Base-by-base conservation (phyloP, 2,888 invertebrate species). In the Lamellibrachia columna region DNA sequence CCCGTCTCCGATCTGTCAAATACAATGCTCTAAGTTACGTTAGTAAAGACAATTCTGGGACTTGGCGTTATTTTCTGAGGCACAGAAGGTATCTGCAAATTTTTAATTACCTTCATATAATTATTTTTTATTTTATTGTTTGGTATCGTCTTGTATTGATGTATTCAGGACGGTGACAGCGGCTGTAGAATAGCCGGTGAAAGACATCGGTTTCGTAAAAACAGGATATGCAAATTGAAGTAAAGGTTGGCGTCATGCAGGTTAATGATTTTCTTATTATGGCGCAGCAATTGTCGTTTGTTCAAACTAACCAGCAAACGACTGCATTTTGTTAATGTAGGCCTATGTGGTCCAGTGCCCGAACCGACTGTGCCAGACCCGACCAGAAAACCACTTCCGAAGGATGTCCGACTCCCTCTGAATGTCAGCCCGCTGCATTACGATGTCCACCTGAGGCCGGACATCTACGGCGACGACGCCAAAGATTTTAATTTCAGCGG, bases 381-480 rank as follows among this genome's bases (percentile, higher is more conserved):
- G 75, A 75, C 75, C 6, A 75, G 75, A 22, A 75, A 75, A n/a
- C 75, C 75, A 22, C 15, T 75, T 11, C 75, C 75, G 75, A 75
- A 75, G 3, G 75, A 75, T 28, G 52, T 91, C 28, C 91, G 52
- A 52, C 91, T 93, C 40, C 92, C 93, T 8, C 75, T 91, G 90
- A 92, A 92, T 90, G 53, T 93, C 52, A 53, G 91, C 58, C 92
- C 93, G 6, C 40, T 90, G 28, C 93, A 93, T 91, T 93, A 93
- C 92, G 92, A 92, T 90, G 90, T 93, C 15, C 90, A 92, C 92
- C 91, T 93, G 7, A n/a, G 90, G 15, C 93, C 93, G n/a, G 93
- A 93, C 90, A 92, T 93, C 28, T 93, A 93, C 91, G 92, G 92
- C 8, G 90, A 75, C n/a, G 90, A 92, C 7, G 28, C 91, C 22